Base-by-base conservation (phyloP, 2,113 vertebrate species). In the Mus spicilegus region DNA sequence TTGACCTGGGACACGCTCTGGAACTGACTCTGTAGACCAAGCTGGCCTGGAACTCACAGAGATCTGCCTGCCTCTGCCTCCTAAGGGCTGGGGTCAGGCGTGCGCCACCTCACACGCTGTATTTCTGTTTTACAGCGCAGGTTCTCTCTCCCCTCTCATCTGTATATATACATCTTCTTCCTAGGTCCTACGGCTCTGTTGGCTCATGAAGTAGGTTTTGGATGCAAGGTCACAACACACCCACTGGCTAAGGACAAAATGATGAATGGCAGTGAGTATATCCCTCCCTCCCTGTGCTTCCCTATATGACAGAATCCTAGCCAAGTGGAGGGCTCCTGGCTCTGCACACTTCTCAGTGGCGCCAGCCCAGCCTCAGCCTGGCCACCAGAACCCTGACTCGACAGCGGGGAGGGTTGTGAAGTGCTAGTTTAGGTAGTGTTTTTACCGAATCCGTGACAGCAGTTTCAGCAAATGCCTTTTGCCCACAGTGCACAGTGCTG, bases 201-300 rank as follows among this genome's bases (percentile, higher is more conserved):
- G 98, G 99, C 99, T 70, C 99, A 99, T 81, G 99, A 99, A 58
- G 99, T 99, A 33, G 99, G 99, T 7, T 99, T 99, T 85, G 99
- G 99, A 97, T 99, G 99, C 98, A 99, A 99, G 94, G 99, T 99
- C 58, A 99, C 99, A 4, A 99, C 99, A 0, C 99, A 99, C 96
- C 99, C 99, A 6, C 98, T 98, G 95, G 99, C 99, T 96, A 99
- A 99, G 97, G 99, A 99, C 96, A 99, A 99, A 97, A 99, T 99
- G 99, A 99, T 99, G 99, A 98, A 98, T 91, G 99, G 99, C 98
- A 99, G 99, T 99, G 99, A 98, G 97, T 94, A 70, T 22, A 0
- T 1, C 36, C 33, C 14, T 22, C 0, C 3, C 42, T 22, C 0
- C 3, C 42, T 26, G n/a, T 11, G 0, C 36, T 24, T 7, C 33